A percentile compares a stretch with the other conserved stretches of the same genome.
Evolutionary conservation across 2,797 vertebrate genomes (phyloP).

Genomic region (Orientallactaga sibirica): DNA sequence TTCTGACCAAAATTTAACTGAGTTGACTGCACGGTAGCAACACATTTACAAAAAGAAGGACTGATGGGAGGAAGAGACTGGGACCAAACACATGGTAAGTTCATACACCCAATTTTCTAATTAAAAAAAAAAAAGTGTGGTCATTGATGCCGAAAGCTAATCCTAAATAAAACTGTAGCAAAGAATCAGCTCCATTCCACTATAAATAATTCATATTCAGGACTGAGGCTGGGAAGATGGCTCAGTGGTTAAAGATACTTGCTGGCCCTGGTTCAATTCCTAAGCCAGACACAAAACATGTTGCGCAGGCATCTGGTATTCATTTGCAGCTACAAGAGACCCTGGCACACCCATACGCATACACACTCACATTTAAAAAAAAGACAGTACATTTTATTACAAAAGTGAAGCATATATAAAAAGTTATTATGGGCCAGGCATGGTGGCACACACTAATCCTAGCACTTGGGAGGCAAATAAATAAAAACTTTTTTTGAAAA

Average conservation of each 20-base stretch:
- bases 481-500: no score
- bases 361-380: no score
- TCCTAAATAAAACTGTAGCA: slow-evolving; percentile 35
- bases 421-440: neutral
- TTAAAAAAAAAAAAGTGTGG: neutral
- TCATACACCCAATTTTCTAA: neutral
- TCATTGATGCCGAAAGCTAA: neutral
- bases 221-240: neutral
- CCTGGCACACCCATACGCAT: no score
- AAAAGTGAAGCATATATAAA: slow-evolving; percentile 33
- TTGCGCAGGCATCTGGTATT: no score
- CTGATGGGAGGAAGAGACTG: neutral
- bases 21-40: neutral
- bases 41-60: slow-evolving; percentile 8
- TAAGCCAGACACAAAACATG: no score
- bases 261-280: no score
- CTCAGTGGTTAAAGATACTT: no score
- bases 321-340: no score
- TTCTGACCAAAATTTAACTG: slow-evolving; percentile 14
- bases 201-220: slow-evolving; percentile 45
- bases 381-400: neutral
- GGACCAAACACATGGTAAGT: no score
- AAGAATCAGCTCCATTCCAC: neutral
- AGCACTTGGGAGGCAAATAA: no score
- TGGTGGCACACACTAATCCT: no score